A percentile compares a stretch with the other conserved stretches of the same genome.
phyloP scores from a whole-genome alignment of 2,797 vertebrate species.

The Lophotriccus pileatus region DNA sequence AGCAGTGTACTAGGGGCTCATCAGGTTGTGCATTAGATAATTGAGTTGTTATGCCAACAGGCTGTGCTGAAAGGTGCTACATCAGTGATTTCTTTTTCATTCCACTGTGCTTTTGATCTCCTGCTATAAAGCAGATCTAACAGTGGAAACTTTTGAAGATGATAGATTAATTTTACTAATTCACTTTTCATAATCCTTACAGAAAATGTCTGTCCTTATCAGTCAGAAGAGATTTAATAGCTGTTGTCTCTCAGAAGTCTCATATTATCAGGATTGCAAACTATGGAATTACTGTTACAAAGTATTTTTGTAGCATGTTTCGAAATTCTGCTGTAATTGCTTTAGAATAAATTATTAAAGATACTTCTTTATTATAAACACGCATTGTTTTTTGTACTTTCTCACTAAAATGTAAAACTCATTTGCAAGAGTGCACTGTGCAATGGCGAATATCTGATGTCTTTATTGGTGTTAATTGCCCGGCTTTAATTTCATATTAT shows the following conservation, averaged over 20 bases:
- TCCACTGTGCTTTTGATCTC: conserved; percentile 46
- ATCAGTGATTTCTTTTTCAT: conserved; percentile 37
- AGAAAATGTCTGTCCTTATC: conserved; percentile 15
- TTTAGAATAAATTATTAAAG: background rate
- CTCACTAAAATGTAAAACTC: background rate
- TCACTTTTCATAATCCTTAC: conserved; percentile 32
- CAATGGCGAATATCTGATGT: background rate
- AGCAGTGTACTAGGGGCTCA: background rate
- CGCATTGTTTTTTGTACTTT: background rate
- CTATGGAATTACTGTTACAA: background rate
- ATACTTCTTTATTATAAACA: background rate
- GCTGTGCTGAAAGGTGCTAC: conserved; percentile 22
- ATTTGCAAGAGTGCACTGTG: background rate
- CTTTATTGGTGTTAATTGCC: background rate
- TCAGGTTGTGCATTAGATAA: background rate
- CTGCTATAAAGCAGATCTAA: conserved; percentile 46
- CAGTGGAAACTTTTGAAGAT: conserved; percentile 49
- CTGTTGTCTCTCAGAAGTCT: background rate
- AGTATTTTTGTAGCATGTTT: background rate
- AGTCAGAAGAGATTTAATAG: conserved; percentile 35
- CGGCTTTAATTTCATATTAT: background rate
- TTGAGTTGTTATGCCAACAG: conserved; percentile 17
- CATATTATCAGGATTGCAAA: background rate
- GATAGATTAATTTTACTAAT: conserved; percentile 47
- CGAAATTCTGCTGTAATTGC: background rate